phyloP scores from a whole-genome alignment of 2,888 invertebrate genomes.

The Drosophila rubida region DNA sequence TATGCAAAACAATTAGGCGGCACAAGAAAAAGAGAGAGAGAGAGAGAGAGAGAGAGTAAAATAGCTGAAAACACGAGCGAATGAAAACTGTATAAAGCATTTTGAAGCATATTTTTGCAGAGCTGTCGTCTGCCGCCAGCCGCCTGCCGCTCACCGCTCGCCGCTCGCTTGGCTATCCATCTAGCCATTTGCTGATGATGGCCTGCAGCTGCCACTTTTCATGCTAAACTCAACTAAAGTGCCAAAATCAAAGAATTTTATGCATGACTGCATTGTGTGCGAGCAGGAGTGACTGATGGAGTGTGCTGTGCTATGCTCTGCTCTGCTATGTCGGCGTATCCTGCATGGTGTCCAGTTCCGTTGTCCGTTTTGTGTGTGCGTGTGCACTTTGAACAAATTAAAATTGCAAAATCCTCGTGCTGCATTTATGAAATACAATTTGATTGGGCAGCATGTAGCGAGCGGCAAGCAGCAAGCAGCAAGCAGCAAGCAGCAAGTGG shows the following conservation, averaged over 20 bases:
- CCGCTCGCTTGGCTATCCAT: not conserved
- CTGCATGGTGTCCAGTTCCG: slow-evolving; percentile 10
- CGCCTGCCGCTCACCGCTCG: too few species aligned
- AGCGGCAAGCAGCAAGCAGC: slow-evolving; percentile 9
- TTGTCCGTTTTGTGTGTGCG: slow-evolving; percentile 39
- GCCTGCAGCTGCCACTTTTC: slow-evolving; percentile 51
- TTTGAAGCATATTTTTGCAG: slow-evolving; percentile 43
- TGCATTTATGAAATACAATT: slow-evolving; percentile 65
- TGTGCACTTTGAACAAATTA: slow-evolving; percentile 73
- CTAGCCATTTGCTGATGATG: slow-evolving; percentile 31
- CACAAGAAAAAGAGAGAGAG: not conserved
- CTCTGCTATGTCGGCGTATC: slow-evolving; percentile 37
- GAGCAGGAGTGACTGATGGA: slow-evolving; percentile 60
- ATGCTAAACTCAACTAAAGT: slow-evolving; percentile 45
- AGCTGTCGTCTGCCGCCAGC: slow-evolving; percentile 4
- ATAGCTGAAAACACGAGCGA: too few species aligned
- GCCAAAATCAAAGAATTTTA: slow-evolving; percentile 62
- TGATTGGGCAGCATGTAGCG: slow-evolving; percentile 30
- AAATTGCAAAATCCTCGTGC: slow-evolving; percentile 73
- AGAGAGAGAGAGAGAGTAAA: not conserved
- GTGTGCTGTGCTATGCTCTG: slow-evolving; percentile 16
- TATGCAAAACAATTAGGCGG: slow-evolving; percentile 68
- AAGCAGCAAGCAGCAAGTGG: slow-evolving; percentile 9
- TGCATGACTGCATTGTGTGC: slow-evolving; percentile 37
- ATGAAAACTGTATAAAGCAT: slow-evolving; percentile 43